A percentile compares a stretch with the other conserved stretches of the same genome.
These are phyloP conservation scores for Brachyptera risi DNA, from an alignment of 2,888 invertebrate species.

Conservation along the genomic window DNA sequence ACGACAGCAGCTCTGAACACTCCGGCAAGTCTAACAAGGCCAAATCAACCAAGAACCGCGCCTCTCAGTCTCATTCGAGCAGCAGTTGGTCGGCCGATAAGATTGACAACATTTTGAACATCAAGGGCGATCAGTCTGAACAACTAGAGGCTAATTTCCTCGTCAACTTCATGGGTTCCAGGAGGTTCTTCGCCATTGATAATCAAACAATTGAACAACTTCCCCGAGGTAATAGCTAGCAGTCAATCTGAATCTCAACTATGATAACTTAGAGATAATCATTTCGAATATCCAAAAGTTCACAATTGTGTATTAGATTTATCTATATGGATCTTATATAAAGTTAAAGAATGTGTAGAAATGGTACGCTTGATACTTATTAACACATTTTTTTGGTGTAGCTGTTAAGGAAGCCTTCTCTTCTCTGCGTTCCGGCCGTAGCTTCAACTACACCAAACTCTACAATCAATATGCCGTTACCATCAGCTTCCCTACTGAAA, in stretches of 20 bases:
- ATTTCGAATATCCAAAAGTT: too few relatives aligned
- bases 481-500: conserved; percentile 65
- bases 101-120: conserved; percentile 55
- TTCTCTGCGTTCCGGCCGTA: conserved; percentile 47
- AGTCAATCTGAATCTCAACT: too few relatives aligned
- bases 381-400: conserved; percentile 32
- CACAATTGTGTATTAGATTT: too few relatives aligned
- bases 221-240: conserved; percentile 44
- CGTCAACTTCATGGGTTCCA: conserved; percentile 46
- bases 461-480: conserved; percentile 54
- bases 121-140: conserved; percentile 50
- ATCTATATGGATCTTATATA: too few relatives aligned
- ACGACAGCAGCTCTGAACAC: background rate
- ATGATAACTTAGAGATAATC: too few relatives aligned
- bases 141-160: conserved; percentile 56
- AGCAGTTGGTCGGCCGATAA: conserved; percentile 51
- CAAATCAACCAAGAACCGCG: background rate
- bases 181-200: conserved; percentile 52
- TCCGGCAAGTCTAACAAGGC: background rate
- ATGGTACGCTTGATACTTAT: background rate
- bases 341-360: background rate
- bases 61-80: conserved; percentile 26
- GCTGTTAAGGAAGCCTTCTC: conserved; percentile 45
- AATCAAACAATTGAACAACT: conserved; percentile 53
- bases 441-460: conserved; percentile 58